Base-by-base conservation (phyloP, 2,888 invertebrate species). In the Galerucella pusilla region DNA sequence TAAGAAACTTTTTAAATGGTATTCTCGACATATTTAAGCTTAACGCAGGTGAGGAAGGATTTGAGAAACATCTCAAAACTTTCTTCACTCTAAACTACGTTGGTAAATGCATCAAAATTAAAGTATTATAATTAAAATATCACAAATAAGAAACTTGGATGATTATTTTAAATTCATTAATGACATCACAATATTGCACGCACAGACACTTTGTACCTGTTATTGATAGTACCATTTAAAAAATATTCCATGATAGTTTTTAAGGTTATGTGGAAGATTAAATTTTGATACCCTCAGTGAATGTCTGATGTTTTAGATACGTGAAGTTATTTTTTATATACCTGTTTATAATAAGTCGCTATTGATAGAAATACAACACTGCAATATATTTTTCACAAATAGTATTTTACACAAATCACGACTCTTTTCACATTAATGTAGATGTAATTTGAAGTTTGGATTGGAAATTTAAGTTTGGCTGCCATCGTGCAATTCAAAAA, bases 1-100 rank as follows among this genome's bases (percentile, higher is more conserved):
- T 14, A 61, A 35, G 14, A 35, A 28, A 12, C 14, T 59, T 60
- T 61, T 61, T 28, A 35, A 61, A 35, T 61, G 61, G 61, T 61
- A 61, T 28, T 28, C 20, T 59, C 20, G 10, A 10, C 6, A 2
- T 35, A 14, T 14, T n/a, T n/a, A 35, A 12, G 35, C 28, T 60
- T 10, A 60, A 20, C 10, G 12, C 9, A 59, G 16, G 10, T 25
- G 20, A 59, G 4, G 16, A 11, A 60, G 20, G 12, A 16, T 60
- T 60, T 25, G 11, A 60, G 25, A 60, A 60, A 28, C n/a, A 52
- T 52, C 52, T 52, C 52, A 52, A 16, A 52, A n/a, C 52, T 52
- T 52, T 52, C 7, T 7, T 52, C 52, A 52, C 52, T 52, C n/a
- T 52, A 52, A n/a, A n/a, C 52, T n/a, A n/a, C 7, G n/a, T 52